Percentiles rank a stretch among this genome's conserved stretches.
Evolutionary conservation across 1,140 invertebrate species (phyloP).

Genomic region (Acyrthosiphon pisum): DNA sequence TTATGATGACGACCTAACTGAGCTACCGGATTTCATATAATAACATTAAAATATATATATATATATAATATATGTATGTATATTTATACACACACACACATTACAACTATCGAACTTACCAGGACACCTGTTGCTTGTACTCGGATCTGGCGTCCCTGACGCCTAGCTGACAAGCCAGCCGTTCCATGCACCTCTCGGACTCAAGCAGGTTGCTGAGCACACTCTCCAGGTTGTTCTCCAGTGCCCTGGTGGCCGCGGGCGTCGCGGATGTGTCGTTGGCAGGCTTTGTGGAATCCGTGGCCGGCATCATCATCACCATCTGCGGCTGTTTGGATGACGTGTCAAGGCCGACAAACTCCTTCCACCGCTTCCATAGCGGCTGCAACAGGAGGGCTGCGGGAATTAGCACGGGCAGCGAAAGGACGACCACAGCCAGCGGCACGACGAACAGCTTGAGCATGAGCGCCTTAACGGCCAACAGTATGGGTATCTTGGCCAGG

Average conservation of each 20-base stretch:
- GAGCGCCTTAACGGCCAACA: constrained; percentile 58
- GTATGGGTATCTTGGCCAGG: constrained; percentile 59
- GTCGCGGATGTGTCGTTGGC: constrained; percentile 47
- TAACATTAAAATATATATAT: background rate
- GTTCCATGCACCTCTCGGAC: constrained; percentile 59
- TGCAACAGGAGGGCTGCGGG: constrained; percentile 54
- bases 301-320: constrained; percentile 48
- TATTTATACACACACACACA: background rate
- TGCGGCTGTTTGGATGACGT: constrained; percentile 21
- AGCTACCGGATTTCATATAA: background rate
- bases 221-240: constrained; percentile 50
- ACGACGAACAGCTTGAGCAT: constrained; percentile 58
- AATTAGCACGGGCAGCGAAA: constrained; percentile 57
- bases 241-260: constrained; percentile 11
- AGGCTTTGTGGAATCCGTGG: constrained; percentile 1
- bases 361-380: constrained; percentile 55
- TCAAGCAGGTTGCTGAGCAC: constrained; percentile 56
- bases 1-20: too few relatives aligned
- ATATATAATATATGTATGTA: background rate
- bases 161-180: constrained; percentile 59
- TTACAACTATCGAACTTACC: constrained; percentile 42
- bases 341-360: constrained; percentile 41
- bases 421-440: constrained; percentile 54
- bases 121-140: constrained; percentile 59
- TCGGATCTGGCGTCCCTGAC: constrained; percentile 52